Base-by-base conservation (phyloP, 2,888 invertebrate species). In the Elegia similella region DNA sequence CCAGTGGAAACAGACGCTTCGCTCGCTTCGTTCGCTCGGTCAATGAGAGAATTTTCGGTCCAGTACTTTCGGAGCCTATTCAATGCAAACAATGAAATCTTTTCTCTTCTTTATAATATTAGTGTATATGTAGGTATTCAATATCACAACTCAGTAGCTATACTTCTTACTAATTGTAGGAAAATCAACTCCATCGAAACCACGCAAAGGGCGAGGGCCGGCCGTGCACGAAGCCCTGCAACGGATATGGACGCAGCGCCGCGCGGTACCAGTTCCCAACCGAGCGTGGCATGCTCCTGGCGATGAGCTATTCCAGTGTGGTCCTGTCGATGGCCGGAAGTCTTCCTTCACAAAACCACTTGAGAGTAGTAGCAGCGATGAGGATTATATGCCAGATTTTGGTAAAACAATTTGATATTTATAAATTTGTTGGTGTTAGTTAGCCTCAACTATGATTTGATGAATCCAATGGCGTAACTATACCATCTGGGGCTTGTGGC, bases 221-320 rank as follows among this genome's bases (percentile, higher is more conserved):
- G 86, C 92, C 8, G 80, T 92, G 29, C 93, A 93, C 65, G 93
- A 93, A 73, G 92, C 93, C 0, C 69, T 93, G 56, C 93, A 93
- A 69, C 92, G 93, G 92, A 93, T 93, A 93, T 84, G 90, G 48
- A 63, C 72, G 59, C 80, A 73, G 55, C 63, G 73, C 7, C 79
- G 75, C 8, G 88, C 82, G 0, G 57, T 86, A 32, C 80, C 87
- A 0, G 59, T 85, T 38, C 77, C 85, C 1, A 85, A 82, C 50
- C 66, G 72, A 17, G 60, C 76, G 47, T 93, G 93, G 93, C 92
- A 92, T 56, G 92, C 93, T 2, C 93, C 93, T 0, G 92, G 88
- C 6, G 84, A 90, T 16, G 84, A 83, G 12, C 72, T 92, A 57
- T 91, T 90, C 61, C 81, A 86, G 50, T 92, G 88, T 61, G 89